Evolutionary conservation across 2,888 invertebrate genomes (phyloP).

Genomic region (Drosophila phalerata): DNA sequence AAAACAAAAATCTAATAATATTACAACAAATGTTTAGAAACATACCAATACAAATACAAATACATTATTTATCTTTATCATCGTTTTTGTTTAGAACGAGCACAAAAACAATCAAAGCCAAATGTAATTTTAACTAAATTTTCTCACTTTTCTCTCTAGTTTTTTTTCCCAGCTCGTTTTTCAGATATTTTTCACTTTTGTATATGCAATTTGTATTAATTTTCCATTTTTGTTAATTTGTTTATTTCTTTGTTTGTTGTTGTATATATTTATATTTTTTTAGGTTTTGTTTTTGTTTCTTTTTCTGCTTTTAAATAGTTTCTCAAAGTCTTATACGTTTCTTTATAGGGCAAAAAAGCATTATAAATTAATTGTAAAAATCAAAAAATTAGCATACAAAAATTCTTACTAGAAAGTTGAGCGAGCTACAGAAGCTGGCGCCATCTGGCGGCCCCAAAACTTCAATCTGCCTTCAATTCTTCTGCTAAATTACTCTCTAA

Average conservation of each 20-base stretch:
- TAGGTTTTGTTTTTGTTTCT: slow-evolving; percentile 31
- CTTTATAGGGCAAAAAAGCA: slow-evolving; percentile 83
- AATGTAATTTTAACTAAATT: slow-evolving; percentile 71
- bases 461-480: slow-evolving; percentile 13
- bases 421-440: slow-evolving; percentile 43
- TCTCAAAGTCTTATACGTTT: slow-evolving; percentile 83
- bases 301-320: slow-evolving; percentile 67
- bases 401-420: slow-evolving; percentile 60
- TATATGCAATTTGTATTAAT: slow-evolving; percentile 19
- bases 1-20: slow-evolving; percentile 19
- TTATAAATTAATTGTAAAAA: slow-evolving; percentile 69
- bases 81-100: slow-evolving; percentile 28
- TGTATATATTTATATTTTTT: slow-evolving; percentile 23
- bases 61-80: slow-evolving; percentile 31
- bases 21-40: slow-evolving; percentile 30
- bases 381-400: slow-evolving; percentile 57
- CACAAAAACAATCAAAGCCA: slow-evolving; percentile 49
- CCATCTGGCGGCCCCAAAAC: slow-evolving; percentile 31
- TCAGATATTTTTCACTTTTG: slow-evolving; percentile 6
- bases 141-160: slow-evolving; percentile 23
- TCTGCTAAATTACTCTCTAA: slow-evolving; percentile 25
- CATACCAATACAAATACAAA: slow-evolving; percentile 21
- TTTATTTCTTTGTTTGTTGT: slow-evolving; percentile 25
- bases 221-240: neutral
- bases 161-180: slow-evolving; percentile 11